Base-by-base conservation (phyloP, 2,797 vertebrate genomes). In the Smutsia temminckii region DNA sequence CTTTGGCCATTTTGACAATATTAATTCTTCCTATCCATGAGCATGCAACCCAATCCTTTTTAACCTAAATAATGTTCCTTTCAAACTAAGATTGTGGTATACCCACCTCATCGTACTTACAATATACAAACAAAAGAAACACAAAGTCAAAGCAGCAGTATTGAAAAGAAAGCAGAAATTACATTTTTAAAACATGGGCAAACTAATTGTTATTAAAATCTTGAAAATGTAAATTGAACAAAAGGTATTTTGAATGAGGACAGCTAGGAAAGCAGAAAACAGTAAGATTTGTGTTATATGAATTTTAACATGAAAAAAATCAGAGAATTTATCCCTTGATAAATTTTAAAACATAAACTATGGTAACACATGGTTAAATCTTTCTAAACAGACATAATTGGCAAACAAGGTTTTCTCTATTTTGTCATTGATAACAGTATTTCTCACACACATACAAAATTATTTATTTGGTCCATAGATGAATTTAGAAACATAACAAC, bases 71-170 rank as follows among this genome's bases (percentile, higher is more conserved):
- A 83, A 18, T 42, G 68, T 63, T 92, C 51, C 64, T 79, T 93
- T 79, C 34, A 79, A 66, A 69, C 37, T 72, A 79, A 93, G 37
- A 53, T 51, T 74, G 53, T 85, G 77, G 77, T 34, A 68, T 94
- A 97, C 95, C 89, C 92, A 97, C 96, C 96, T 97, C 84, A 32
- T 96, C 94, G 95, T 94, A 98, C 93, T 97, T 97, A 97, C 78
- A 97, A 37, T 23, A 96, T 42, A 81, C 83, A 97, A 95, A 94
- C 51, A 95, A 96, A 93, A 95, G 91, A 85, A 93, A 86, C 9
- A 68, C 81, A 42, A 91, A 89, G 53, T 27, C 42, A 96, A 92
- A 96, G 86, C 66, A 93, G 85, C 83, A 80, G 83, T 85, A 53
- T 63, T 92, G 75, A 93, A 95, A 95, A 94, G 69, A 96, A 96